These are phyloP conservation scores for Ethmia dodecea DNA, from an alignment of 2,888 invertebrate species.

Conservation along the genomic window DNA sequence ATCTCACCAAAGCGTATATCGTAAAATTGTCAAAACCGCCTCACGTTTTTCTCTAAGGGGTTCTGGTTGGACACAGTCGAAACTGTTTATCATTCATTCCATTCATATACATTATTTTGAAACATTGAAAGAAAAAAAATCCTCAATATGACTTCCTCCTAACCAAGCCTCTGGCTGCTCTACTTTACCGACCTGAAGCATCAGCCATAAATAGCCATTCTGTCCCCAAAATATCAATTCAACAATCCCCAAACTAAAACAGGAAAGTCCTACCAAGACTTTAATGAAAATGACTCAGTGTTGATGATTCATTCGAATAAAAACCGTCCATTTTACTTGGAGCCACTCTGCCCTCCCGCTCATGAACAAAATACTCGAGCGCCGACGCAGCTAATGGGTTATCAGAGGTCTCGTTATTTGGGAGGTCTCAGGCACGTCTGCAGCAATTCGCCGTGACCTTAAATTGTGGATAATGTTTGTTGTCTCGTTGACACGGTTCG, in stretches of 20 bases:
- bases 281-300: slow-evolving; percentile 24
- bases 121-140: too few relatives aligned
- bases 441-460: slow-evolving; percentile 2
- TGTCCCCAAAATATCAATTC: background rate
- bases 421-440: slow-evolving; percentile 21
- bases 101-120: too few relatives aligned
- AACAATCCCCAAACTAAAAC: background rate
- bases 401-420: slow-evolving; percentile 20
- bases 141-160: too few relatives aligned
- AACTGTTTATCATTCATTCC: too few relatives aligned
- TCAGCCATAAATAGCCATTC: too few relatives aligned
- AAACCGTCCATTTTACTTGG: slow-evolving; percentile 15
- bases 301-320: slow-evolving; percentile 23
- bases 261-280: slow-evolving; percentile 23
- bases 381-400: slow-evolving; percentile 14
- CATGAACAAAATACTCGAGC: background rate
- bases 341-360: slow-evolving; percentile 3
- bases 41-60: too few relatives aligned
- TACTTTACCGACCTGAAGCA: too few relatives aligned
- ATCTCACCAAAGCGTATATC: too few relatives aligned
- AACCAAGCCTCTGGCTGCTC: too few relatives aligned
- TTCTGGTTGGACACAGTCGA: too few relatives aligned
- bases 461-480: slow-evolving; percentile 18
- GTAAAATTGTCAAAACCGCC: too few relatives aligned
- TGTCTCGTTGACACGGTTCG: slow-evolving; percentile 19